phyloP scores from a whole-genome alignment of 1,140 invertebrate genomes.

The Drosophila nigromelanica region DNA sequence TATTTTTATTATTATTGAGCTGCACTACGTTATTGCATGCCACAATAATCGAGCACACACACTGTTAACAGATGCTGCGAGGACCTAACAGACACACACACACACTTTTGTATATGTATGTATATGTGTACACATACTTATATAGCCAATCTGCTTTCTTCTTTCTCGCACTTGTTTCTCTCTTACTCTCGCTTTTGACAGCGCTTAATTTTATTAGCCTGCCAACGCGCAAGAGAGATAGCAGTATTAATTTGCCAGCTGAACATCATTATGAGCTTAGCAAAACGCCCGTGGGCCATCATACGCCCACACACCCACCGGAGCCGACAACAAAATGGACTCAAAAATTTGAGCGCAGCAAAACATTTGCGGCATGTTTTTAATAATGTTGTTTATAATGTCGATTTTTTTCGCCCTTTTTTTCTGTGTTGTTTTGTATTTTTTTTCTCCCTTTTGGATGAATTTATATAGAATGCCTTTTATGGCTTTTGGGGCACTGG shows the following conservation, averaged over 20 bases:
- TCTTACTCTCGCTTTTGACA: conserved; percentile 13
- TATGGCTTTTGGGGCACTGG: conserved; percentile 41
- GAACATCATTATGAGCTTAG: conserved; percentile 71
- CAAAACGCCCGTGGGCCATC: conserved; percentile 4
- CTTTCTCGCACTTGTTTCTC: conserved; percentile 18
- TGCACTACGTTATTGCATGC: conserved; percentile 44
- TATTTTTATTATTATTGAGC: conserved; percentile 74
- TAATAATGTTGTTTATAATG: conserved; percentile 83
- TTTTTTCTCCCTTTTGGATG: conserved; percentile 53
- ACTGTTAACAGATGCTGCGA: conserved; percentile 17
- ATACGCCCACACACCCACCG: background rate
- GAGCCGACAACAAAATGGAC: conserved; percentile 72
- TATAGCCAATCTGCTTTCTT: background rate
- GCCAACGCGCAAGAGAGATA: conserved; percentile 30
- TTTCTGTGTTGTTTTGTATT: conserved; percentile 18
- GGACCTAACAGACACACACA: conserved; percentile 3
- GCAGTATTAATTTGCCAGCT: conserved; percentile 59
- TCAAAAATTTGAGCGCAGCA: conserved; percentile 76
- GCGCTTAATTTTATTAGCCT: conserved; percentile 71
- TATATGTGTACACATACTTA: conserved; percentile 1
- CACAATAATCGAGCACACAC: conserved; percentile 27
- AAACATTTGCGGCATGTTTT: conserved; percentile 83
- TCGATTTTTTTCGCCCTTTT: conserved; percentile 57
- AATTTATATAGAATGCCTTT: conserved; percentile 71
- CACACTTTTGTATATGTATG: background rate